A percentile compares a stretch with the other conserved stretches of the same genome.
Evolutionary conservation across 2,797 vertebrate genomes (phyloP).

Genomic region (Sylvia borin): DNA sequence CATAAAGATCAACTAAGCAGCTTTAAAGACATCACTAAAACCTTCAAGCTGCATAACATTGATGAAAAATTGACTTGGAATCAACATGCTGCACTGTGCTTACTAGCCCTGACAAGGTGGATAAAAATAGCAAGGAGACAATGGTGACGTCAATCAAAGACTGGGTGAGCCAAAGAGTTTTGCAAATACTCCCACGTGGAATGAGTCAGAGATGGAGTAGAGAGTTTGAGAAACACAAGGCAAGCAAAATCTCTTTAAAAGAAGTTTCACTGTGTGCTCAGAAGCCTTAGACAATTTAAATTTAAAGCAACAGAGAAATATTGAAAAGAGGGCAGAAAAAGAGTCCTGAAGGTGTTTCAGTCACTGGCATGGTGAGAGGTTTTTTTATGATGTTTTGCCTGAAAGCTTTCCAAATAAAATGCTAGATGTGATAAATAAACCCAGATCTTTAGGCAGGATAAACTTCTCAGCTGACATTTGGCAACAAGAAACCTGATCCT

Average conservation of each 20-base stretch:
- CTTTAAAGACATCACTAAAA: constrained; percentile 57
- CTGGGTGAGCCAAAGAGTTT: constrained; percentile 33
- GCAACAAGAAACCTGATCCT: neutral
- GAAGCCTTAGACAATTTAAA: neutral
- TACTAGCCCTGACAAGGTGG: constrained; percentile 43
- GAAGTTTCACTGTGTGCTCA: constrained; percentile 22
- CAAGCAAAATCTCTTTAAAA: constrained; percentile 52
- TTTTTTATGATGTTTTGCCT: neutral
- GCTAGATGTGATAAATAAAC: neutral
- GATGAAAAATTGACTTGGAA: constrained; percentile 52
- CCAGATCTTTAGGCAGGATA: neutral
- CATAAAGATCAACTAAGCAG: constrained; percentile 51
- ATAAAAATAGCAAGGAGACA: constrained; percentile 62
- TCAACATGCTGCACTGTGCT: constrained; percentile 6
- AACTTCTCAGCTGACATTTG: neutral
- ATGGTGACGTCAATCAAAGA: constrained; percentile 53
- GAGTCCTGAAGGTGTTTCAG: neutral
- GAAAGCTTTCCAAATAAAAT: neutral
- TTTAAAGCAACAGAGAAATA: neutral
- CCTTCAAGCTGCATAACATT: constrained; percentile 49
- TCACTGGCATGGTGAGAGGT: neutral
- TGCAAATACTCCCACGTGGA: constrained; percentile 60
- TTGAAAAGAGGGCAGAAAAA: fast-evolving
- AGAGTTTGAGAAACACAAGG: constrained; percentile 53
- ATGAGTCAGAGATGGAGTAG: constrained; percentile 50